Conservation (phyloP, 2,797 vertebrate species). For the Scleropages formosus region DNA sequence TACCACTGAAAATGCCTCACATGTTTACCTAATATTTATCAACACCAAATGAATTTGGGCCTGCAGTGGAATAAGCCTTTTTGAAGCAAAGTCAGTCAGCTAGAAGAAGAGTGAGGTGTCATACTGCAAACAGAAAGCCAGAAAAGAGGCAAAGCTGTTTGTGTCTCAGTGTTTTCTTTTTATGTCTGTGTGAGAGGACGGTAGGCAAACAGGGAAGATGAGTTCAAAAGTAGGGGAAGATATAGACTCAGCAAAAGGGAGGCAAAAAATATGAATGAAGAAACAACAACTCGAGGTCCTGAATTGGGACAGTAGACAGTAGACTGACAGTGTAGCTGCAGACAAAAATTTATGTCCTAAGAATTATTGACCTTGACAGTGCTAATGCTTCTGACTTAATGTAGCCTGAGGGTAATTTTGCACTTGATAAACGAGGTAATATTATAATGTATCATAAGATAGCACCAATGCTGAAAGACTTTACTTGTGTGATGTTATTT, state of each 20-base stretch:
- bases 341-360: background rate
- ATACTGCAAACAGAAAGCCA: background rate
- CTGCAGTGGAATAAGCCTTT: background rate
- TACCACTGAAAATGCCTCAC: background rate
- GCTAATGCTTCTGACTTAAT: background rate
- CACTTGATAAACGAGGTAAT: background rate
- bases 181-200: too few species aligned
- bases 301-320: too few species aligned
- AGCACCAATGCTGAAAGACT: background rate
- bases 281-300: conserved; percentile 7
- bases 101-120: too few species aligned
- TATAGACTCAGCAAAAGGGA: background rate
- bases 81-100: background rate
- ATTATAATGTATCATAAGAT: background rate
- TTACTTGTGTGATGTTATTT: background rate
- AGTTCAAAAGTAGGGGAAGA: background rate
- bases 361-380: background rate
- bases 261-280: conserved; percentile 31
- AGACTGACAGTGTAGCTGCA: background rate
- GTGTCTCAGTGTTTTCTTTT: background rate
- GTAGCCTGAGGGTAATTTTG: too few species aligned
- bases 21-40: background rate
- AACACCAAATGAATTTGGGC: background rate
- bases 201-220: background rate
- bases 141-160: background rate